Conservation (phyloP, 2,797 vertebrate species). For the Trichosurus vulpecula region DNA sequence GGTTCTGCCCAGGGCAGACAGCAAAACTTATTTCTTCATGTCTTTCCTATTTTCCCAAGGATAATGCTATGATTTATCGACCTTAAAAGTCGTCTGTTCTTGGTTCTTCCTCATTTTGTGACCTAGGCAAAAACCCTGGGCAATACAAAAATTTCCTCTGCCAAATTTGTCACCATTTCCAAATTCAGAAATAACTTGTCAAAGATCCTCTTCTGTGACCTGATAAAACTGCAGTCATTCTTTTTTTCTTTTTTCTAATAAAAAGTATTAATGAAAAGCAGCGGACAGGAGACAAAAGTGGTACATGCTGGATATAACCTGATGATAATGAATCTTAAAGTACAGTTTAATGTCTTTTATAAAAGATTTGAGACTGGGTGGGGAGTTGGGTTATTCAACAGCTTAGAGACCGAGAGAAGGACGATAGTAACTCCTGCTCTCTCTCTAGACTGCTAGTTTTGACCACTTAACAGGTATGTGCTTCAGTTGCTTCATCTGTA, state of each 20-base stretch:
- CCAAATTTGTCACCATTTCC: slow-evolving; percentile 1
- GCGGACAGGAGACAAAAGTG: not conserved
- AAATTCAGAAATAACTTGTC: slow-evolving; percentile 14
- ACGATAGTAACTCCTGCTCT: not conserved
- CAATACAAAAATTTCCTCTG: not conserved
- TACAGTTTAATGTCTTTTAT: not conserved
- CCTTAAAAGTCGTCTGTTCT: slow-evolving; percentile 47
- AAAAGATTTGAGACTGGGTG: not conserved
- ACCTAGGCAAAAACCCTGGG: slow-evolving; percentile 13
- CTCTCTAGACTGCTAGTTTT: not conserved
- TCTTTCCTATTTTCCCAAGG: slow-evolving; percentile 58
- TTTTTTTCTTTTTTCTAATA: not conserved
- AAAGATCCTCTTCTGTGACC: not conserved
- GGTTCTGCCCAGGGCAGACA: not conserved
- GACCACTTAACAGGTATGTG: not conserved
- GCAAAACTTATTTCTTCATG: not conserved
- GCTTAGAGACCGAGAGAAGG: not conserved
- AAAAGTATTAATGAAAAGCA: not conserved
- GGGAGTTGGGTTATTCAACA: not conserved
- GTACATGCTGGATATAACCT: not conserved
- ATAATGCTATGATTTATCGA: not conserved
- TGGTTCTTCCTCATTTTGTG: slow-evolving; percentile 28
- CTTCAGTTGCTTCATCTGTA: not conserved
- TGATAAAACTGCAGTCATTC: not conserved
- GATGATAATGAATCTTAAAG: not conserved